Conservation (phyloP, 2,888 invertebrate species). For the Marronus borbonicus region DNA sequence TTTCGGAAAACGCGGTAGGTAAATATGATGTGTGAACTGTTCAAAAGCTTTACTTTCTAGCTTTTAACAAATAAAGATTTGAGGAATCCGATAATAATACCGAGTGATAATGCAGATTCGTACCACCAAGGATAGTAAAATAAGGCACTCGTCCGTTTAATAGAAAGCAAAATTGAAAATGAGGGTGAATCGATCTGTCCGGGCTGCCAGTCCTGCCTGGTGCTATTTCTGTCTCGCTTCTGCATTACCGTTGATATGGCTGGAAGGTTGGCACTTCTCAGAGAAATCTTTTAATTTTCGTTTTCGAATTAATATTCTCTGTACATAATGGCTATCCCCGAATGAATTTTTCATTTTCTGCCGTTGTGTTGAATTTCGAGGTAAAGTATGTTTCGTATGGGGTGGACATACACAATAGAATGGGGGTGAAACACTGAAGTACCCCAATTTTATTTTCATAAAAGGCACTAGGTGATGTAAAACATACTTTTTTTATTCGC, state of each 20-base stretch:
- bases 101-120: background rate
- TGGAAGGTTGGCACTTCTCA: background rate
- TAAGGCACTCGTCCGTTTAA: constrained; percentile 8
- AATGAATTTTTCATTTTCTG: background rate
- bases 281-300: background rate
- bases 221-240: constrained; percentile 25
- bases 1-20: too few species aligned
- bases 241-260: background rate
- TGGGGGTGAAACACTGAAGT: background rate
- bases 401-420: background rate
- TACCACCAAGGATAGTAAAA: constrained; percentile 36
- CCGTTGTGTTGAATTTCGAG: background rate
- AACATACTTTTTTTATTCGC: too few species aligned
- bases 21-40: too few species aligned
- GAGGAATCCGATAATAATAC: background rate
- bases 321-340: background rate
- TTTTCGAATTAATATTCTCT: constrained; percentile 21
- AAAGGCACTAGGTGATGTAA: too few species aligned
- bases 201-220: constrained; percentile 48
- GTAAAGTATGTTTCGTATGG: background rate
- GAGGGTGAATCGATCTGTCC: constrained; percentile 53
- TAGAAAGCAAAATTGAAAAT: constrained; percentile 28
- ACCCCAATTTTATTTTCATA: too few species aligned
- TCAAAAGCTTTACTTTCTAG: too few species aligned
- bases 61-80: too few species aligned